A percentile compares a stretch with the other conserved stretches of the same genome.
These are phyloP conservation scores for Porites australiensis DNA, from an alignment of 64 coral and sea anemone species.

Conservation along the genomic window DNA sequence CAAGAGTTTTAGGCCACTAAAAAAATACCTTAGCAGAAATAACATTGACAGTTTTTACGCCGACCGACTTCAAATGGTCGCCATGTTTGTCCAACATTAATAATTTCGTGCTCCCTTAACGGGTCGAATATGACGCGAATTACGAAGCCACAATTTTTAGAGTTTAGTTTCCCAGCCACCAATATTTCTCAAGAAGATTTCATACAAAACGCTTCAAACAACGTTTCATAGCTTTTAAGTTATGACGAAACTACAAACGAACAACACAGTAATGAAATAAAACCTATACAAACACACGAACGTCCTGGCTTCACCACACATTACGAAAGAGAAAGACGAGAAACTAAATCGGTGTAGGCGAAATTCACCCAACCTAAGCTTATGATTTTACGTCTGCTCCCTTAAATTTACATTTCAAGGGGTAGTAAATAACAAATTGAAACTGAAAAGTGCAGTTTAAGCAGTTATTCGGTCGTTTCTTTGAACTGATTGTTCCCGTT, in stretches of 20 bases:
- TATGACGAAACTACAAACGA: not conserved
- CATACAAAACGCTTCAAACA: not conserved
- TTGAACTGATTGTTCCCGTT: slow-evolving; percentile 1
- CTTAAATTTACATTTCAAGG: not conserved
- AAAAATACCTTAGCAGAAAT: not conserved
- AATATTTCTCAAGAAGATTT: not conserved
- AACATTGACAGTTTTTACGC: not conserved
- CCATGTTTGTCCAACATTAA: slow-evolving; percentile 63
- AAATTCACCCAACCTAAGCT: not conserved
- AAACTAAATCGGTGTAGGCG: not conserved
- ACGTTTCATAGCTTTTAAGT: not conserved
- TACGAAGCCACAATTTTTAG: slow-evolving; percentile 21
- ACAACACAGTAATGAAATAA: not conserved
- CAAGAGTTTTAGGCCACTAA: not conserved
- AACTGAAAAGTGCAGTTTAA: slow-evolving; percentile 21
- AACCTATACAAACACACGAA: not conserved
- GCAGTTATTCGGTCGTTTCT: not conserved
- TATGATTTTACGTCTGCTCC: not conserved
- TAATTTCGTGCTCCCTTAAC: slow-evolving; percentile 48
- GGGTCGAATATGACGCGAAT: slow-evolving; percentile 52
- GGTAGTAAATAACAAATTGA: not conserved
- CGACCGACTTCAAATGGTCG: slow-evolving; percentile 21
- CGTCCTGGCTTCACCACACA: not conserved
- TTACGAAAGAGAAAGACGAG: not conserved
- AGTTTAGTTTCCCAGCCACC: not conserved